Base-by-base conservation (phyloP, 1,140 invertebrate species). In the Drosophila nebulosa region DNA sequence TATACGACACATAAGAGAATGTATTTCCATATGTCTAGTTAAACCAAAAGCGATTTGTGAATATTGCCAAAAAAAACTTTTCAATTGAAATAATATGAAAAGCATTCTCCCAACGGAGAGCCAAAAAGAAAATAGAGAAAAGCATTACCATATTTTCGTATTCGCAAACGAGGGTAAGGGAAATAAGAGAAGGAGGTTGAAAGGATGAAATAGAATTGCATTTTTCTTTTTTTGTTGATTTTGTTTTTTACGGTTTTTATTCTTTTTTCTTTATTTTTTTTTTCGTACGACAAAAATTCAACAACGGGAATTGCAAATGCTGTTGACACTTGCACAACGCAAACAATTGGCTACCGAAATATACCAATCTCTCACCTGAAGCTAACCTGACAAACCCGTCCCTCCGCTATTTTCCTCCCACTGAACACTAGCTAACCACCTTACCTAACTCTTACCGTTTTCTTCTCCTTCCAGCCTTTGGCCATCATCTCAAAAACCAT, bases 301-400 rank as follows among this genome's bases (percentile, higher is more conserved):
- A 46, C 60, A 63, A 86, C 81, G 83, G 72, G 78, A 88, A 89
- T 88, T 88, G 84, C 84, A 88, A 88, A 88, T 88, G 84, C 72
- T 88, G 78, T 88, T 88, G 83, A 88, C 83, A 88, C 83, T 88
- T 83, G 78, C 84, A 83, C 83, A 88, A 76, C 69, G 83, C 83
- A 86, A 88, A 86, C 83, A 86, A 85, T 88, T 85, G 81, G 65
- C 78, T 64, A 56, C 46, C 74, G 39, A 77, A 67, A 72, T 66
- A 67, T 66, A 65, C 39, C 57, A 60, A 69, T 75, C 73, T 71
- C 59, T 66, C 73, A 46, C 39, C 39, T 46, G 39, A 46, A 46
- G 39, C 39, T 46, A 46, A 46, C 39, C 39, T 46, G 39, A 46
- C 39, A 46, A 18, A 21, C 16, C 16, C 12, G 12, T 12, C 6